phyloP scores from a whole-genome alignment of 2,797 vertebrate genomes.

The Phataginus tetradactyla region DNA sequence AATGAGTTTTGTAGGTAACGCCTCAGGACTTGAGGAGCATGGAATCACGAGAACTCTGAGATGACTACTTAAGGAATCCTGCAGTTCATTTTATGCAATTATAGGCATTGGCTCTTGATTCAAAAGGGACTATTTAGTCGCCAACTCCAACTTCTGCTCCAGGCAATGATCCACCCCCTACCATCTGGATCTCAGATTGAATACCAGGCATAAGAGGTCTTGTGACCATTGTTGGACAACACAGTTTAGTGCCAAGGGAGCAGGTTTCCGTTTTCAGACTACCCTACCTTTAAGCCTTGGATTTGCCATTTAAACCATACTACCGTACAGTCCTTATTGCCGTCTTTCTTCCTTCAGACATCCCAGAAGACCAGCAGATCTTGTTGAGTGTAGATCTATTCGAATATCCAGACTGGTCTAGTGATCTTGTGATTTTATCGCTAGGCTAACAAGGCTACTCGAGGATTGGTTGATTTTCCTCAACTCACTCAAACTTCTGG shows the following conservation, averaged over 20 bases:
- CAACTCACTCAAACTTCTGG: background rate
- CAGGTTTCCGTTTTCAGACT: background rate
- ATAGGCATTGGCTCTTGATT: background rate
- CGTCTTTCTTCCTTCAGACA: background rate
- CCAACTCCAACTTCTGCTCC: background rate
- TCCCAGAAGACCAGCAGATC: background rate
- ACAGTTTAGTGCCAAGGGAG: background rate
- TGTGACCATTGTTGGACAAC: background rate
- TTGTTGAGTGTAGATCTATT: background rate
- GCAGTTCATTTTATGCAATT: background rate
- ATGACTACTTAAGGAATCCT: background rate
- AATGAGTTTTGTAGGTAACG: background rate
- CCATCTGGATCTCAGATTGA: background rate
- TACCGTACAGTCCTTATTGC: background rate
- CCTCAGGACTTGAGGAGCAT: background rate
- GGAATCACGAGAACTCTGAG: background rate
- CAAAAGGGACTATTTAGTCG: background rate
- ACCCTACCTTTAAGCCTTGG: background rate
- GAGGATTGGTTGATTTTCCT: constrained; percentile 46
- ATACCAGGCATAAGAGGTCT: background rate
- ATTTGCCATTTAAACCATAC: background rate
- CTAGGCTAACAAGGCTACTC: background rate
- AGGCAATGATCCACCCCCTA: background rate
- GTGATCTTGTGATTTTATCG: background rate
- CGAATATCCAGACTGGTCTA: background rate